Evolutionary conservation across 2,888 invertebrate species (phyloP).

Genomic region (Cataglyphis rosenhaueri): DNA sequence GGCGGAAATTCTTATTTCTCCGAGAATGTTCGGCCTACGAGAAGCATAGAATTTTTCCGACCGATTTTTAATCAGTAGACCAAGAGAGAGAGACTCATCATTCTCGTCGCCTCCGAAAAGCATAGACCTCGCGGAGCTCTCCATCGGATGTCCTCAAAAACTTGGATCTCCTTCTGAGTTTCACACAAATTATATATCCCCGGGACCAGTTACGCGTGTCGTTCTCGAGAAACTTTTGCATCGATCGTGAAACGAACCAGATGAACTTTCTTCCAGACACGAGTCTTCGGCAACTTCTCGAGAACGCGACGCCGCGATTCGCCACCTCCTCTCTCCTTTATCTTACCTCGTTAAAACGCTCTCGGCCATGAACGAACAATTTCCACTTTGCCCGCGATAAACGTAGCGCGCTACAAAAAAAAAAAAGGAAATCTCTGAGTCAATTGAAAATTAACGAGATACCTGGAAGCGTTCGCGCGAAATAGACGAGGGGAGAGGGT

Average conservation of each 20-base stretch:
- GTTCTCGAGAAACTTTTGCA: slow-evolving; percentile 17
- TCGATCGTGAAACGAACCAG: neutral
- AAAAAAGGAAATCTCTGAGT: neutral
- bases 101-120: neutral
- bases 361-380: slow-evolving; percentile 13
- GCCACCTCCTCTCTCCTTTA: slow-evolving; percentile 7
- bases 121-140: neutral
- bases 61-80: neutral
- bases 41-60: neutral
- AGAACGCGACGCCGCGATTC: slow-evolving; percentile 11
- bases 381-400: neutral
- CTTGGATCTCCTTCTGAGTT: neutral
- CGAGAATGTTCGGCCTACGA: neutral
- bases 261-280: slow-evolving; percentile 17
- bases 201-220: neutral
- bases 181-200: slow-evolving; percentile 14
- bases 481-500: neutral
- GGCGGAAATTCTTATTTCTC: slow-evolving; percentile 42
- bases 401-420: neutral
- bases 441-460: slow-evolving; percentile 46
- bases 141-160: slow-evolving; percentile 3
- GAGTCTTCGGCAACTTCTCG: neutral
- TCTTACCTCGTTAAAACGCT: slow-evolving; percentile 28
- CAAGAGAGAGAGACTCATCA: too few relatives aligned
- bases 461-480: neutral